Conservation (phyloP, 2,113 vertebrate genomes). For the Hirundichthys speculiger region DNA sequence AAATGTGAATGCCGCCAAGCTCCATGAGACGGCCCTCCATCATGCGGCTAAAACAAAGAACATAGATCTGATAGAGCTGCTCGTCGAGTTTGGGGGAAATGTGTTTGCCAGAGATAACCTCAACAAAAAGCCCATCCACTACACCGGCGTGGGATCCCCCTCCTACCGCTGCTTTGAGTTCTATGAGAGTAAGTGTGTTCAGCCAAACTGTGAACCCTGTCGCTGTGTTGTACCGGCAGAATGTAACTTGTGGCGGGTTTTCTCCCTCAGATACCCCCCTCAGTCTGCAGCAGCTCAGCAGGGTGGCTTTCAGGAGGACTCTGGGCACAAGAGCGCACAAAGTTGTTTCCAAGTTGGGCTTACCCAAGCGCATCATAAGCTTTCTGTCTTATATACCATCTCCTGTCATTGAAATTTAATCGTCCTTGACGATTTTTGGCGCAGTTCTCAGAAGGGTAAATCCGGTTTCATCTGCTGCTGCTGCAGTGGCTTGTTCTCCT, state of each 20-base stretch:
- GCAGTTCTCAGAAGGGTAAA: neutral
- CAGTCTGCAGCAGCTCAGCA: conserved; percentile 88
- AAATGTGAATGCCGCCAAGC: conserved; percentile 93
- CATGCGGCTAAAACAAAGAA: conserved; percentile 89
- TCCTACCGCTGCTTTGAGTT: conserved; percentile 84
- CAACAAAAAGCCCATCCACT: conserved; percentile 88
- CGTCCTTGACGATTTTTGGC: neutral
- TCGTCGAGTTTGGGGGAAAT: conserved; percentile 91
- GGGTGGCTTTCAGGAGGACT: conserved; percentile 81
- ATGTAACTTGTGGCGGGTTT: conserved; percentile 2
- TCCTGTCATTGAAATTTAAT: conserved; percentile 46
- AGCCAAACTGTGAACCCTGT: neutral
- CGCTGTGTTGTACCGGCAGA: neutral
- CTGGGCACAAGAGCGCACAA: conserved; percentile 77
- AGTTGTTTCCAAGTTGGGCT: conserved; percentile 80
- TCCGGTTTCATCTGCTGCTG: neutral
- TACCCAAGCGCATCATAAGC: conserved; percentile 83
- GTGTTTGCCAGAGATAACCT: conserved; percentile 89
- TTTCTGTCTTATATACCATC: conserved; percentile 86
- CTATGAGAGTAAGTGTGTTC: conserved; percentile 86
- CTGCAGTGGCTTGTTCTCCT: neutral
- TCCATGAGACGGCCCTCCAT: conserved; percentile 93
- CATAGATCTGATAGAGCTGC: conserved; percentile 86
- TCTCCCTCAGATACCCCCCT: conserved; percentile 78
- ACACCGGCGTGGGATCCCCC: conserved; percentile 82